Percentiles rank a stretch among this genome's conserved stretches.
Evolutionary conservation across 2,888 invertebrate genomes (phyloP).

Genomic region (Meiosimyza decipiens): DNA sequence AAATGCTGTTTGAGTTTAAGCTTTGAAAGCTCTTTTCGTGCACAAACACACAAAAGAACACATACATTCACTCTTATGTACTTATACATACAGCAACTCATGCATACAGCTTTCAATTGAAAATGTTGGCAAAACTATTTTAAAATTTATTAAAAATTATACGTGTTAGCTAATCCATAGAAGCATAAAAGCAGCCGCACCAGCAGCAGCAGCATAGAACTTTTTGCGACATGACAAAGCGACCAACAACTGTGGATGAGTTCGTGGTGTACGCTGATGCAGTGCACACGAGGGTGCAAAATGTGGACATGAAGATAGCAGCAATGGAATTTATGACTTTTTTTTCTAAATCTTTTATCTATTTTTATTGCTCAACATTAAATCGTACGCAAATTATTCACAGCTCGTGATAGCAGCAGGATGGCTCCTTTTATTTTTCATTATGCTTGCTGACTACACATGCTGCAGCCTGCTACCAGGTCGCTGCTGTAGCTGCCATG

Average conservation of each 20-base stretch:
- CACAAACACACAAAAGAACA: not conserved
- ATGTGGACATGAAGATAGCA: too few relatives aligned
- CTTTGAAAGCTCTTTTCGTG: not conserved
- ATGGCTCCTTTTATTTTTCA: not conserved
- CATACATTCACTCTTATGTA: too few relatives aligned
- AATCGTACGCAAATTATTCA: conserved; percentile 10
- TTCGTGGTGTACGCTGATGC: too few relatives aligned
- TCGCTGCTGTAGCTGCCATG: not conserved
- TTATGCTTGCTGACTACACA: not conserved
- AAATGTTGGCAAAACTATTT: not conserved
- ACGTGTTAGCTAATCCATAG: conserved; percentile 4
- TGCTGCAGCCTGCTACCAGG: not conserved
- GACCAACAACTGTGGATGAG: too few relatives aligned
- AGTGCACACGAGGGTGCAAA: too few relatives aligned
- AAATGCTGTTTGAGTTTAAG: too few relatives aligned
- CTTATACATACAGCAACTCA: not conserved
- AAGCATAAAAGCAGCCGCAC: conserved; percentile 2
- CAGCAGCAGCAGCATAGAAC: too few relatives aligned
- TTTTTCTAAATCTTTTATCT: not conserved
- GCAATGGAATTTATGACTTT: not conserved
- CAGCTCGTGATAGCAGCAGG: too few relatives aligned
- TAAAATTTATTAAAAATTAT: conserved; percentile 19
- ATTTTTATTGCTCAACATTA: conserved; percentile 1
- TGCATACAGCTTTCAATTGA: not conserved
- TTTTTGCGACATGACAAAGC: too few relatives aligned